Evolutionary conservation across 2,113 vertebrate genomes (phyloP), one percentile per base, ranked within the genome.

Genomic region (Tamias sibiricus): DNA sequence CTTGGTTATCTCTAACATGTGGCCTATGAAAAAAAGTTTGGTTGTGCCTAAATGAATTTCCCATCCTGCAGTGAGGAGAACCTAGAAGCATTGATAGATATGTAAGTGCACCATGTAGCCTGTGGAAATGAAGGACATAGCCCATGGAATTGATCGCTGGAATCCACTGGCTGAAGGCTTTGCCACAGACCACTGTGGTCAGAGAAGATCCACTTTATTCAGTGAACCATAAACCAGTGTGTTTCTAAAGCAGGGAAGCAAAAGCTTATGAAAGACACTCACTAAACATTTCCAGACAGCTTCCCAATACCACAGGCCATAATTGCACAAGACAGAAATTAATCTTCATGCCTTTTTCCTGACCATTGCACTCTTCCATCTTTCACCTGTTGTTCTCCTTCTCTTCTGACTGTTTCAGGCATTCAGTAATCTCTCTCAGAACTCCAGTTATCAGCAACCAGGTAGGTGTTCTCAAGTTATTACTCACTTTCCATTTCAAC

Each of bases 141-240:
- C 16, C 59, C 77, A 28, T 82, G 79, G 62, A 81, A 72, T 83
- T n/a, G 47, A 84, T 66, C 17, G 57, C 8, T 40, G 35, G 77
- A 82, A 74, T 59, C 59, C 44, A 30, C 9, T 75, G 72, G 28
- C 28, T 35, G 44, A 42, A 82, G 35, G 1, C 72, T 85, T 86
- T 62, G 76, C 95, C 95, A 84, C 94, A 95, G 74, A 84, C 69
- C 57, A n/a, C 0, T 80, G 75, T 72, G 93, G 83, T 47, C 52
- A 54, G 8, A 94, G 74, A 82, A 74, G 68, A 64, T 85, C 69
- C 90, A 77, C 44, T 94, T 95, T 94, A 49, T 49, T 82, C 59
- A 97, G 42, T 28, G 90, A 97, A 82, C 74, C 74, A 19, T 74
- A 90, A 94, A 92, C 16, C 84, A 89, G 57, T 84, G 68, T 76